Evolutionary conservation across 2,113 vertebrate genomes (phyloP), one percentile per base, ranked within the genome.

Genomic region (Phocoena phocoena): DNA sequence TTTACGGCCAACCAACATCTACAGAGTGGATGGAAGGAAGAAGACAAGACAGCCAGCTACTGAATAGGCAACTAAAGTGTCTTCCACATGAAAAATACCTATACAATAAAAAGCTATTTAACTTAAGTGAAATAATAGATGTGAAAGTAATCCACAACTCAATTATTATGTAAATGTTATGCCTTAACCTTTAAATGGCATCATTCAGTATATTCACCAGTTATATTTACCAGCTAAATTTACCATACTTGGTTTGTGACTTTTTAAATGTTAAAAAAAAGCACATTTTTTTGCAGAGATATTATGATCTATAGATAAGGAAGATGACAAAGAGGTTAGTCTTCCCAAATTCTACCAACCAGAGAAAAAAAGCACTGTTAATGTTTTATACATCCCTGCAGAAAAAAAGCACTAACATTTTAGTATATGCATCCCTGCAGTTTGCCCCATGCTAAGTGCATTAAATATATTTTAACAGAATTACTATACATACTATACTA

Each of bases 181-280:
- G 17, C 76, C 2, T 65, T 65, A 70, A 44, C 41, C 50, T 82
- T 91, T 62, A 79, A 68, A 47, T 15, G 17, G 15, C 8, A 58
- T 58, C 41, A n/a, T 44, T 80, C 25, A 73, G 11, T 55, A 55
- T 71, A 65, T 62, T 92, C 44, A 55, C 26, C 31, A 71, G 44
- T 92, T 65, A 28, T 60, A 74, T 67, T 36, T 92, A 67, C 14
- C 9, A 82, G 38, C 47, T 93, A 93, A 82, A 88, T 74, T 81
- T 73, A 92, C 20, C 50, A 41, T n/a, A 38, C 20, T 68, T 92
- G 58, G 47, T 65, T 74, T 67, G 76, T 62, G 25, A 74, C 28
- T 6, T 86, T 79, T 87, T 47, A 91, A 62, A 85, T 20, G 33
- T 53, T 86, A 38, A 62, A 85, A 95, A 95, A 95, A 60, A 36